Base-by-base conservation (phyloP, 2,113 vertebrate genomes). In the Phocoena sinus region DNA sequence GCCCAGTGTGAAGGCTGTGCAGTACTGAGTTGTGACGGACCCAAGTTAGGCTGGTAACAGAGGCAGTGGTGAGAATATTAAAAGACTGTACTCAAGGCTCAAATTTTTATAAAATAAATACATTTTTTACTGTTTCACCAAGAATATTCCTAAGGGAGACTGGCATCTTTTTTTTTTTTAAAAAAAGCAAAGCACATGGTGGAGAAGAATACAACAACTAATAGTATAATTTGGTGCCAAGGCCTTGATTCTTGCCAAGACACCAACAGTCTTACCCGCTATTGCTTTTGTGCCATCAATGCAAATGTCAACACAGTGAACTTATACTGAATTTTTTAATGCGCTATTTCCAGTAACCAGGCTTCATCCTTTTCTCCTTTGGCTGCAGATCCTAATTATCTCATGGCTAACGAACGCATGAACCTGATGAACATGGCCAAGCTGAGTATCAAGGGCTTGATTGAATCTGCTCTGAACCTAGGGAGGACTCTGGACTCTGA, bases 361-460 rank as follows among this genome's bases (percentile, higher is more conserved):
- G 56, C 4, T 73, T 84, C 23, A 1, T 31, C 50, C 0, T 62
- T 41, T 91, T 9, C 89, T 0, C 33, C 14, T 85, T 50, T 91
- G 71, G 25, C 18, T 91, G 1, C 90, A 99, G 99, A 99, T 98
- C 99, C 99, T 12, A 99, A 99, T 98, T 99, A 99, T 98, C 99
- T 99, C 71, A 99, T 99, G 97, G 99, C 99, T 38, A 99, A 99
- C 10, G 99, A 99, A 83, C 99, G 99, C 97, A 99, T 99, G 97
- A 99, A 99, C 98, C 98, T 99, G 98, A 99, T 99, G 99, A 99
- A 99, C 98, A 99, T 99, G 99, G 99, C 99, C 62, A 99, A 99
- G 85, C 98, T 99, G 98, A 99, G 99, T 95, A 99, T 99, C 98
- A 99, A 99, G 97, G 99, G 99, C 20, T 97, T 99, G 97, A 99